These are phyloP conservation scores for Campoletis raptor DNA, from an alignment of 2,888 invertebrate species.

Conservation along the genomic window DNA sequence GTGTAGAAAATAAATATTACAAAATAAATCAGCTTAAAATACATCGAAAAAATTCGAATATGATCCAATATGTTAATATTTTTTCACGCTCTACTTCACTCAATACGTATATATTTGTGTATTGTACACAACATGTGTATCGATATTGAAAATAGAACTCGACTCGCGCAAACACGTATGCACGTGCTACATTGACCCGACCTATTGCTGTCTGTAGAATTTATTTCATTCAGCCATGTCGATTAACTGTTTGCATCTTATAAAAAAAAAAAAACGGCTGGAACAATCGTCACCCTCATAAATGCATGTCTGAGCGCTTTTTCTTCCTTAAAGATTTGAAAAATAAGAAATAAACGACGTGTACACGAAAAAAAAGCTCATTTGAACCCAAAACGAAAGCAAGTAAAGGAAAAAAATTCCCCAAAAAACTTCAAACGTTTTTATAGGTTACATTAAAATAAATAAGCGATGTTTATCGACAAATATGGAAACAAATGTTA, in stretches of 20 bases:
- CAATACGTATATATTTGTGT: background rate
- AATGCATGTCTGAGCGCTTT: background rate
- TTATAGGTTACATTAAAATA: background rate
- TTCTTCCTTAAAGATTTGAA: background rate
- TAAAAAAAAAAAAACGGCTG: background rate
- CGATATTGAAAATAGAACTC: background rate
- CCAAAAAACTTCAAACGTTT: background rate
- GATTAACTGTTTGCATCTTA: background rate
- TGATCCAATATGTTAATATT: background rate
- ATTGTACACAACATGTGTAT: background rate
- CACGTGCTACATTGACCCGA: background rate
- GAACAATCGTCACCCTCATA: background rate
- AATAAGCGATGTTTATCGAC: background rate
- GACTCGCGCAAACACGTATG: background rate
- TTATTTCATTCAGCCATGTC: background rate
- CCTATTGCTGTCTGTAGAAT: background rate
- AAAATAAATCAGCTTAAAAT: background rate
- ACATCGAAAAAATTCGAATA: background rate
- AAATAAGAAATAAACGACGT: background rate
- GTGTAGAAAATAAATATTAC: background rate
- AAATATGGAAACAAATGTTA: background rate
- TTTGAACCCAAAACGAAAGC: background rate
- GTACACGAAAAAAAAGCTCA: background rate
- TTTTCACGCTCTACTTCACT: background rate
- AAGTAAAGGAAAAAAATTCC: background rate